Conservation (phyloP, 2,888 invertebrate genomes). For the Hecatera dysodea region DNA sequence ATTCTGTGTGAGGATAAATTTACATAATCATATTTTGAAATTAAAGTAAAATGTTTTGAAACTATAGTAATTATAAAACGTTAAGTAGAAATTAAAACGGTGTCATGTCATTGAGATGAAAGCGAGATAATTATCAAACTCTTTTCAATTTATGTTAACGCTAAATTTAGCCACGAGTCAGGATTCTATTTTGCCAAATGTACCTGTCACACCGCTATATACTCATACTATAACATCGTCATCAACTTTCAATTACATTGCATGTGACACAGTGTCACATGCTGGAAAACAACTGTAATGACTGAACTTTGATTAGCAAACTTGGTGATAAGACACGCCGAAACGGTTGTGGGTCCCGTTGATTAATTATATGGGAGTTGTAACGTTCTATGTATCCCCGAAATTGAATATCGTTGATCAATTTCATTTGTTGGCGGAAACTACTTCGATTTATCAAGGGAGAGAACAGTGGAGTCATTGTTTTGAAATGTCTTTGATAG, state of each 20-base stretch:
- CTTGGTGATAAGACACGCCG: conserved; percentile 64
- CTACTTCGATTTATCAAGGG: conserved; percentile 50
- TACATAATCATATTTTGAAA: too few relatives aligned
- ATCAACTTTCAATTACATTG: conserved; percentile 32
- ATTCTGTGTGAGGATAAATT: too few relatives aligned
- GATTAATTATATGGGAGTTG: conserved; percentile 68
- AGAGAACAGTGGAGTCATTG: conserved; percentile 11
- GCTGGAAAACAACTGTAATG: conserved; percentile 66
- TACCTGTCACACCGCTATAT: too few relatives aligned
- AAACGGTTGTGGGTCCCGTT: conserved; percentile 53
- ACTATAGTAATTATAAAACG: too few relatives aligned
- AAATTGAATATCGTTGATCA: conserved; percentile 49
- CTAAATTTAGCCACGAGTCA: too few relatives aligned
- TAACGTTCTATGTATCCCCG: conserved; percentile 42
- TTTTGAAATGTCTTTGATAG: not conserved
- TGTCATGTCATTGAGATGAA: too few relatives aligned
- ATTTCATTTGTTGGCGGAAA: conserved; percentile 31
- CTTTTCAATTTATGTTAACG: too few relatives aligned
- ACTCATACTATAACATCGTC: not conserved
- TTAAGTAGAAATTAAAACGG: too few relatives aligned
- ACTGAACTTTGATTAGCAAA: conserved; percentile 73
- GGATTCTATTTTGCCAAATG: too few relatives aligned
- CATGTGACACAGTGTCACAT: conserved; percentile 44
- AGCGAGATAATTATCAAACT: too few relatives aligned
- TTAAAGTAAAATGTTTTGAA: too few relatives aligned